These are phyloP conservation scores for Drosophila mojavensis DNA, from an alignment of 1,140 invertebrate genomes.

Conservation along the genomic window DNA sequence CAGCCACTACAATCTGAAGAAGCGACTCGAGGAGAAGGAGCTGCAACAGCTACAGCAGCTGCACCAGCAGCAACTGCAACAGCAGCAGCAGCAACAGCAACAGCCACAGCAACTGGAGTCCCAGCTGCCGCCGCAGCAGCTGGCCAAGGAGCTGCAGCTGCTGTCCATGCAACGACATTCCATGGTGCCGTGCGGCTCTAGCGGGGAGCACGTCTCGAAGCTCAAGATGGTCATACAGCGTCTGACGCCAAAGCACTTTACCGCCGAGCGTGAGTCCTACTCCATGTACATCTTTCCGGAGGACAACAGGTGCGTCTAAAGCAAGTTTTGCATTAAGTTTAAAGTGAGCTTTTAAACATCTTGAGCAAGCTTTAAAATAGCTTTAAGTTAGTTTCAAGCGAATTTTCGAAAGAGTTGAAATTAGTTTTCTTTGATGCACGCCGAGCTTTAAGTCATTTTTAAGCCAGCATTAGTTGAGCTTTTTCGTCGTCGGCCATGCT, in stretches of 20 bases:
- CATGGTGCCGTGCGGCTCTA: conserved; percentile 48
- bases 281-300: conserved; percentile 94
- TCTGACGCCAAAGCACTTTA: conserved; percentile 85
- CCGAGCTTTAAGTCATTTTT: no score
- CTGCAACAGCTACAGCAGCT: conserved; percentile 73
- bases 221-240: conserved; percentile 77
- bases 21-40: conserved; percentile 67
- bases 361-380: no score
- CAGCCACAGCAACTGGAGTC: conserved; percentile 42
- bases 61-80: conserved; percentile 63
- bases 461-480: no score
- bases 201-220: conserved; percentile 72
- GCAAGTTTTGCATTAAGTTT: no score
- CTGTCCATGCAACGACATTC: conserved; percentile 65
- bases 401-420: no score
- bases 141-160: conserved; percentile 65
- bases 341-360: no score
- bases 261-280: conserved; percentile 91
- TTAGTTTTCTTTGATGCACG: no score
- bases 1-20: conserved; percentile 73
- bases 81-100: conserved; percentile 7
- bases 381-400: no score
- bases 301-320: conserved; percentile 88
- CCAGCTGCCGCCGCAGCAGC: conserved; percentile 34
- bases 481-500: no score